phyloP scores from a whole-genome alignment of 2,888 invertebrate genomes.

The Caenorhabditis imperialis region DNA sequence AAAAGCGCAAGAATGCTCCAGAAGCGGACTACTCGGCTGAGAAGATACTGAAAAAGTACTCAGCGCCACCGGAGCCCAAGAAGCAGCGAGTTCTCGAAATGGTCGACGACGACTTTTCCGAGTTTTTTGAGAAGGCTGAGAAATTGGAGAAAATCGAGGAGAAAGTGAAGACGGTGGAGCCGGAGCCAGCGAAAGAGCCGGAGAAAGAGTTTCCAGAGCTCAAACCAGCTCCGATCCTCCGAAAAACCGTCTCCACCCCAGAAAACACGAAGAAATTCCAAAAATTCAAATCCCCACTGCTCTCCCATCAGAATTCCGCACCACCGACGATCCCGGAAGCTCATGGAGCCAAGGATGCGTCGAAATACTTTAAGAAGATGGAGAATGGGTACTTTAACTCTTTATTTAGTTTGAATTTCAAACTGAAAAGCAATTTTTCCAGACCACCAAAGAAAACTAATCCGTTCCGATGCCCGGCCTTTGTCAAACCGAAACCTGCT shows the following conservation, averaged over 20 bases:
- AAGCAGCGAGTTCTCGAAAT: conserved; percentile 5
- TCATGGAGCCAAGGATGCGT: not conserved
- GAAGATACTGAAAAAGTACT: conserved; percentile 28
- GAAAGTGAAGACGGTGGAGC: conserved; percentile 1
- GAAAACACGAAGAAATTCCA: conserved; percentile 6
- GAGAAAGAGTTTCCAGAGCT: conserved; percentile 2
- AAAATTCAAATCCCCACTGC: conserved; percentile 33
- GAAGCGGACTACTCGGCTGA: conserved; percentile 28
- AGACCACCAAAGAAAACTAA: conserved; percentile 31
- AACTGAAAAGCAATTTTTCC: not conserved
- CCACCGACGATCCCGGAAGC: conserved; percentile 1
- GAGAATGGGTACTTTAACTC: not conserved
- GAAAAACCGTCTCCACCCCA: conserved; percentile 34
- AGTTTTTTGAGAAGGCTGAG: conserved; percentile 13
- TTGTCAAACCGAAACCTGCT: conserved; percentile 19
- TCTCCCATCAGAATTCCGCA: conserved; percentile 18
- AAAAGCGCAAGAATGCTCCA: conserved; percentile 44
- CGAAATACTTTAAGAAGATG: conserved; percentile 16
- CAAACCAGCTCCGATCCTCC: conserved; percentile 9
- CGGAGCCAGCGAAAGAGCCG: not conserved
- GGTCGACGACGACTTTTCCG: conserved; percentile 35
- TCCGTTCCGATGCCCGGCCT: conserved; percentile 52
- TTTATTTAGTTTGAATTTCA: too few relatives aligned
- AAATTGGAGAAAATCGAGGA: conserved; percentile 6
- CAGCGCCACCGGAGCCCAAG: conserved; percentile 4